Base-by-base conservation (phyloP, 2,797 vertebrate genomes). In the Anomalospiza imberbis region DNA sequence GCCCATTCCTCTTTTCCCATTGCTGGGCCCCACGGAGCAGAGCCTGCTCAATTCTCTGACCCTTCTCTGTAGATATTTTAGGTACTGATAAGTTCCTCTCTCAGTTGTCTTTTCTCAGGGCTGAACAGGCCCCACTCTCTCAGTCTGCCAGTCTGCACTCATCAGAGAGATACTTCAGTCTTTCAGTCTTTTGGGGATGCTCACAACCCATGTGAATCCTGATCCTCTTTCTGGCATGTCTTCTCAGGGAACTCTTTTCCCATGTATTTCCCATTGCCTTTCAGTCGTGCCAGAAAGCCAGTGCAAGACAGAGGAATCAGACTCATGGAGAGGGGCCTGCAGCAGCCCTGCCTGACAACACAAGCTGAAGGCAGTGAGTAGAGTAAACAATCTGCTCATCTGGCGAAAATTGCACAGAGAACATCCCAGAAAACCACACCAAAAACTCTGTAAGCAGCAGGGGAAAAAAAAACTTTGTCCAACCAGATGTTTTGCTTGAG, bases 1-100 rank as follows among this genome's bases (percentile, higher is more conserved):
- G 31, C 16, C 31, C 0, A 0, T 17, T 53, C 19, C 19, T n/a
- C 40, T 48, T n/a, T 4, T 55, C 6, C 34, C 15, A 38, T 26
- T n/a, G 10, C 38, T 83, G 36, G 12, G 12, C 28, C 15, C 20
- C 28, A 32, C 1, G 0, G 20, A 62, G 22, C 32, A 76, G 36
- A 63, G 8, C 29, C 63, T 70, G n/a, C 10, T 20, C 29, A 25
- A 9, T 45, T 6, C 26, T 54, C 53, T 48, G 40, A 36, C 1
- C 7, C 13, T 11, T 61, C 34, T 2, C 60, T 48, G 36, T 4
- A 21, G 74, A 21, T 54, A 54, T 32, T 67, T 72, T 2, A 54
- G 31, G 13, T 14, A 54, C 25, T 48, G 32, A n/a, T 18, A 29
- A 67, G 1, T 32, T 73, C 47, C 10, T 32, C 34, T 72, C 17